Evolutionary conservation across 2,797 vertebrate species (phyloP).

Genomic region (Bradypodion pumilum): DNA sequence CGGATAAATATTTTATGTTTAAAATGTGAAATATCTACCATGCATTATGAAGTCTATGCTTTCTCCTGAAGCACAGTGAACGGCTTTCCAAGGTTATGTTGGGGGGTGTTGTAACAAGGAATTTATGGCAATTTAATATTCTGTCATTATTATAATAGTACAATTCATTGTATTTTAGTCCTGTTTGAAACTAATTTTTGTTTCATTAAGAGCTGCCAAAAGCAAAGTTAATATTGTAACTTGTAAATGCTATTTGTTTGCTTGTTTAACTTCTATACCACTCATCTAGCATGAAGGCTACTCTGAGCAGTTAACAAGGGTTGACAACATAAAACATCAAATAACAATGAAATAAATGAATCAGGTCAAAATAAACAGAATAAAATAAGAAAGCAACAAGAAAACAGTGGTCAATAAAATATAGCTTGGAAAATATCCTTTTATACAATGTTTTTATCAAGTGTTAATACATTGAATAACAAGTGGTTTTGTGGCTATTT

Average conservation of each 20-base stretch:
- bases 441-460: too few species aligned
- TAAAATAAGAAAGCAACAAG: too few species aligned
- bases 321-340: too few species aligned
- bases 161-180: neutral
- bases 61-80: neutral
- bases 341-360: too few species aligned
- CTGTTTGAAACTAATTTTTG: neutral
- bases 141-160: neutral
- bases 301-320: too few species aligned
- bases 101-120: neutral
- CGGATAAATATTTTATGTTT: conserved; percentile 44
- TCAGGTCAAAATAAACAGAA: too few species aligned
- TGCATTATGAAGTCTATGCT: conserved; percentile 7
- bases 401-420: too few species aligned
- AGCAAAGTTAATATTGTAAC: neutral
- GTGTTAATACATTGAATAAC: too few species aligned
- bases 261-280: too few species aligned
- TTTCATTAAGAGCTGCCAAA: neutral
- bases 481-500: neutral
- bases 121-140: neutral
- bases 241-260: neutral
- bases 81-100: neutral
- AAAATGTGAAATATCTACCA: conserved; percentile 35
- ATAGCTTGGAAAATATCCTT: too few species aligned
- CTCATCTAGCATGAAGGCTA: too few species aligned